Evolutionary conservation across 2,888 invertebrate genomes (phyloP).

Genomic region (Germaria angustata): DNA sequence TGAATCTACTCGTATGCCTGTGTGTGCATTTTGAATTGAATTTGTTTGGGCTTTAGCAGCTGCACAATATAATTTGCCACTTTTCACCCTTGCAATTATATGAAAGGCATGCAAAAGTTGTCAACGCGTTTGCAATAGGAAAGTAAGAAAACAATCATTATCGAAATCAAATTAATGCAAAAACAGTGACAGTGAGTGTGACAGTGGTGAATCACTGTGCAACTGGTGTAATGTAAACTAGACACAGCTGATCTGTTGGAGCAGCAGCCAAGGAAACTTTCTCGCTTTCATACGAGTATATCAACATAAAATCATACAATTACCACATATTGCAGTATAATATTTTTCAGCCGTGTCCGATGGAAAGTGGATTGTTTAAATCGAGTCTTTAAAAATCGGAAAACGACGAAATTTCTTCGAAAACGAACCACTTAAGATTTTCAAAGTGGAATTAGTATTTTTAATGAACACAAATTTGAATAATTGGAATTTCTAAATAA

Average conservation of each 20-base stretch:
- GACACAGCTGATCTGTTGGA: background rate
- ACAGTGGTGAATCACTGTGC: background rate
- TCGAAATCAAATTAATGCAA: background rate
- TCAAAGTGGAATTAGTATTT: too few species aligned
- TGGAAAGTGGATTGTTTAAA: too few species aligned
- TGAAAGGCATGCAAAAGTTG: conserved; percentile 20
- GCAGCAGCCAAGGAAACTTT: background rate
- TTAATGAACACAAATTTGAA: too few species aligned
- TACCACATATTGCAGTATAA: too few species aligned
- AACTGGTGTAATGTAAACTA: background rate
- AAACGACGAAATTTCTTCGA: too few species aligned
- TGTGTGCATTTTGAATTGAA: conserved; percentile 41
- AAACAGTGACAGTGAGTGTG: background rate
- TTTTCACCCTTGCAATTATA: conserved; percentile 37
- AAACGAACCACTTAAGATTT: too few species aligned
- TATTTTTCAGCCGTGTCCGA: too few species aligned
- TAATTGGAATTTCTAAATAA: too few species aligned
- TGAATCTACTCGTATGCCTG: background rate
- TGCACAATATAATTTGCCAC: conserved; percentile 61
- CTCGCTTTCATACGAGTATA: too few species aligned
- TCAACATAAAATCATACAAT: too few species aligned
- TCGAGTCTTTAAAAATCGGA: too few species aligned
- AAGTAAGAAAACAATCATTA: conserved; percentile 17
- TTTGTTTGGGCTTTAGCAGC: conserved; percentile 65
- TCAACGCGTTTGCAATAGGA: conserved; percentile 30